Base-by-base conservation (phyloP, 2,797 vertebrate species). In the Malacoctenus gilli region DNA sequence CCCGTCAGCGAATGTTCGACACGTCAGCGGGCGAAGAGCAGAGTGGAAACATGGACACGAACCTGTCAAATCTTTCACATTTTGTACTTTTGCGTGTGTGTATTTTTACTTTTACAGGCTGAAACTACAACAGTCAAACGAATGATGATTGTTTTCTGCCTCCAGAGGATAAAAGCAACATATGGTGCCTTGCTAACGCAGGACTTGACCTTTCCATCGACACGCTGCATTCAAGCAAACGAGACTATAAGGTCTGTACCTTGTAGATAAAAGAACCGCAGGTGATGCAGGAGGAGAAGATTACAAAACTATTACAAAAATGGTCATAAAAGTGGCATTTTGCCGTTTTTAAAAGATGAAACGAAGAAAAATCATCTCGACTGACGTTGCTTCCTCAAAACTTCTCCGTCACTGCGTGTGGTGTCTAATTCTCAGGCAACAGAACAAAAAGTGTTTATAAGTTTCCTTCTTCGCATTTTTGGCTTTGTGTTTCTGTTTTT, bases 391-490 rank as follows among this genome's bases (percentile, higher is more conserved):
- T n/a, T n/a, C n/a, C n/a, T n/a, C n/a, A n/a, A n/a, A n/a, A n/a
- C n/a, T n/a, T n/a, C n/a, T n/a, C n/a, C n/a, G n/a, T n/a, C n/a
- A n/a, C n/a, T n/a, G n/a, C n/a, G n/a, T n/a, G n/a, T n/a, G n/a
- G n/a, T n/a, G n/a, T n/a, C n/a, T n/a, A n/a, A n/a, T 60, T 55
- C 31, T 47, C 23, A 35, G 43, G 14, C 15, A 18, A 8, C 42
- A 31, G 12, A 36, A 42, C 39, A 28, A 51, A 22, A 22, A 20
- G 4, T 59, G 31, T 28, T 67, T 55, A 34, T 38, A 52, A 57
- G 47, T 66, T 64, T 55, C 23, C 44, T 41, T 32, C 39, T 13
- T 49, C 28, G 22, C 20, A 31, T 62, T 65, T 66, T 43, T 14
- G 35, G 50, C 8, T 19, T 19, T 56, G 58, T 48, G 4, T 42